These are phyloP conservation scores for Poeciliopsis prolifica DNA, from an alignment of 2,113 vertebrate species.

Conservation along the genomic window DNA sequence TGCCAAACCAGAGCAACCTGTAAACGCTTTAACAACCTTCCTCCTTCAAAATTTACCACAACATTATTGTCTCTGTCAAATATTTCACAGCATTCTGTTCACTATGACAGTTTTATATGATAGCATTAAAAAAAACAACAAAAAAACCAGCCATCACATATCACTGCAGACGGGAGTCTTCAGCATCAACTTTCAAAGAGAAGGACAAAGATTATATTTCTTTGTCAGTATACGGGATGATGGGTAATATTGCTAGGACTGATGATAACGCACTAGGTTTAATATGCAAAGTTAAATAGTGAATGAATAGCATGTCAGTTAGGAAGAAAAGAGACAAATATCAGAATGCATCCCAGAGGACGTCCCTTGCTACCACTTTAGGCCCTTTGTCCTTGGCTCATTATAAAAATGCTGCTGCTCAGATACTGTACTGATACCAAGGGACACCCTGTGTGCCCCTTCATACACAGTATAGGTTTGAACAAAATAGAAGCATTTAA, in stretches of 20 bases:
- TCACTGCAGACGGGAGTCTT: not conserved
- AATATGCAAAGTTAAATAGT: not conserved
- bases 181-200: not conserved
- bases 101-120: not conserved
- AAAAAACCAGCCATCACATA: not conserved
- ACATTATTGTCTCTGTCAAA: no score
- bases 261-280: not conserved
- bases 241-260: not conserved
- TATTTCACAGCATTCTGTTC: not conserved
- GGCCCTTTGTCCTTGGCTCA: not conserved
- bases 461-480: not conserved
- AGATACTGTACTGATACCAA: not conserved
- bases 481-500: not conserved
- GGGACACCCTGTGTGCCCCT: not conserved
- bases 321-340: not conserved
- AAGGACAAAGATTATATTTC: not conserved
- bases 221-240: not conserved
- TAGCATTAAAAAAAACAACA: not conserved
- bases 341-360: not conserved
- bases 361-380: not conserved
- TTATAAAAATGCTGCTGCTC: not conserved
- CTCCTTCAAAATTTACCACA: no score
- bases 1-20: no score
- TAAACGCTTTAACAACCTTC: no score
- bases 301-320: not conserved